Evolutionary conservation across 2,888 invertebrate genomes (phyloP).

Genomic region (Leptura quadrifasciata): DNA sequence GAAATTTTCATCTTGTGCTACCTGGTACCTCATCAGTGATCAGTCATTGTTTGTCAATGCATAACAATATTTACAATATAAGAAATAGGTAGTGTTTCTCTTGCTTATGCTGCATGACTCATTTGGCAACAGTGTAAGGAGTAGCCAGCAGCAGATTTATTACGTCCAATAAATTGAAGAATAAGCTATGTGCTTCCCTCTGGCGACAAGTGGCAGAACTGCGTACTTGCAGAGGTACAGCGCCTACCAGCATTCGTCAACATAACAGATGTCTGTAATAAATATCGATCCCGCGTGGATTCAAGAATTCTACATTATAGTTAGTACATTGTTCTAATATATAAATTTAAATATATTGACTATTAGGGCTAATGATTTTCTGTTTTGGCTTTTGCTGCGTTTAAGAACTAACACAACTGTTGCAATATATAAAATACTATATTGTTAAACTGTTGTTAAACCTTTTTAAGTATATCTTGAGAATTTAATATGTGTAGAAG

Average conservation of each 20-base stretch:
- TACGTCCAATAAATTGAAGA: neutral
- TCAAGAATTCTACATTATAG: neutral
- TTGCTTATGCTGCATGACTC: too few species aligned
- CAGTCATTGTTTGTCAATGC: too few species aligned
- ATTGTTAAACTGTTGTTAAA: too few species aligned
- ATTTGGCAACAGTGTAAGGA: too few species aligned
- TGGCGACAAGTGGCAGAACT: neutral
- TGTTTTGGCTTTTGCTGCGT: neutral
- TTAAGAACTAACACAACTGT: neutral
- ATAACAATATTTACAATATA: too few species aligned
- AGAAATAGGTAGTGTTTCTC: too few species aligned
- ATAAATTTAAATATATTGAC: neutral
- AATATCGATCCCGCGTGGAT: neutral
- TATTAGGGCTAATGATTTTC: neutral
- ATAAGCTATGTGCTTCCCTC: slow-evolving; percentile 3
- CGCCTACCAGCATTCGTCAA: neutral
- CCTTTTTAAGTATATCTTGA: too few species aligned
- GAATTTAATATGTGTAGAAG: too few species aligned
- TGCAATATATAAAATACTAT: neutral
- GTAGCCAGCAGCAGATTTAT: too few species aligned
- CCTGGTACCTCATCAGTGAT: too few species aligned
- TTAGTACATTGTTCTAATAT: too few species aligned
- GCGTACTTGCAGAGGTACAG: neutral
- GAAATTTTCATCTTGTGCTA: too few species aligned
- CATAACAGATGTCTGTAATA: neutral